Evolutionary conservation across 2,113 vertebrate species (phyloP).

Genomic region (Lophochroa leadbeateri): DNA sequence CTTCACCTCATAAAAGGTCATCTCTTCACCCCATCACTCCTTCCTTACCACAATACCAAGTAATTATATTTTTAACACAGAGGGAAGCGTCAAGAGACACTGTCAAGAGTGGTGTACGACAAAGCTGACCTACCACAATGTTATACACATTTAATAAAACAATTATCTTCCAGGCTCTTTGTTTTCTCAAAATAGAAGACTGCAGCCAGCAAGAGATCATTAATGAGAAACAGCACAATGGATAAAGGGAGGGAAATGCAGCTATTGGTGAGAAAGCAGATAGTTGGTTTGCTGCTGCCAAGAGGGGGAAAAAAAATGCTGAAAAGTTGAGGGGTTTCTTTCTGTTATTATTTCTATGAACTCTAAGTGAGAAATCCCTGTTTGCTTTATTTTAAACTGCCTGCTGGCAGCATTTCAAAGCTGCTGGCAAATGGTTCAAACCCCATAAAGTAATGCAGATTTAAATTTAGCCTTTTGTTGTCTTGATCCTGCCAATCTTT

Average conservation of each 20-base stretch:
- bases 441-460: background rate
- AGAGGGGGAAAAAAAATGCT: background rate
- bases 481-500: background rate
- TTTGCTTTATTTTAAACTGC: background rate
- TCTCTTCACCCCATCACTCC: background rate
- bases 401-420: background rate
- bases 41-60: background rate
- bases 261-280: background rate
- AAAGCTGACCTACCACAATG: background rate
- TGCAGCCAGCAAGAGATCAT: background rate
- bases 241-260: background rate
- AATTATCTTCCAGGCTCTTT: background rate
- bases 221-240: background rate
- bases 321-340: background rate
- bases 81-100: background rate
- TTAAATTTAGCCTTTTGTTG: conserved; percentile 16
- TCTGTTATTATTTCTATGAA: background rate
- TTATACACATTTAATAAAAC: background rate
- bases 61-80: background rate
- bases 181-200: conserved; percentile 12
- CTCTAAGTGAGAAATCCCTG: background rate
- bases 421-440: conserved; percentile 20
- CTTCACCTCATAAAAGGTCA: background rate
- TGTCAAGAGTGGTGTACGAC: background rate
- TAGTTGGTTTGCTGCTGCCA: background rate